Conservation (phyloP, 64 coral and sea anemone genomes). For the Trachythela sp. region DNA sequence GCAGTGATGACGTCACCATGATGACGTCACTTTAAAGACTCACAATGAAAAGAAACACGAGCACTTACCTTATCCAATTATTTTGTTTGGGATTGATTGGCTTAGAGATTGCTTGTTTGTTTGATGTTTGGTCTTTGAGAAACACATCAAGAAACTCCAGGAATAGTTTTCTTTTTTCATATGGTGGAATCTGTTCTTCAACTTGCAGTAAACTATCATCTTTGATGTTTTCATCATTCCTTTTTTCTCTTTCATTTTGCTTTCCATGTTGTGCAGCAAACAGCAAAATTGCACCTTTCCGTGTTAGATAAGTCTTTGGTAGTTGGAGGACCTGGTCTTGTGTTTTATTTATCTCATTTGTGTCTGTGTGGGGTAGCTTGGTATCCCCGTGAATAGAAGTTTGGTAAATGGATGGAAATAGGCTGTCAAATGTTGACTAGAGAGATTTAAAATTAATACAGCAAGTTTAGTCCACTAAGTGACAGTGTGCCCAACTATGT, state of each 20-base stretch:
- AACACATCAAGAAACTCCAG: neutral
- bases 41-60: too few species aligned
- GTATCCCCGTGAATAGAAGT: neutral
- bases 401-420: neutral
- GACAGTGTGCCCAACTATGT: too few species aligned
- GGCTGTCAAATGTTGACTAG: neutral
- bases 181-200: neutral
- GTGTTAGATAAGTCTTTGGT: neutral
- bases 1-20: too few species aligned
- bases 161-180: neutral
- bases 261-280: neutral
- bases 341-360: too few species aligned
- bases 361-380: too few species aligned
- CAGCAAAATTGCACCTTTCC: neutral
- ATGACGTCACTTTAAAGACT: too few species aligned
- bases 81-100: too few species aligned
- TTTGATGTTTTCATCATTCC: neutral
- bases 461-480: too few species aligned
- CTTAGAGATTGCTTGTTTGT: neutral
- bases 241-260: neutral
- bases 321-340: neutral
- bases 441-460: neutral
- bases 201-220: neutral
- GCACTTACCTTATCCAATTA: too few species aligned
- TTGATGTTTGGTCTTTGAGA: neutral